phyloP scores from a whole-genome alignment of 2,797 vertebrate species.

The Sphenopsis melanotis region DNA sequence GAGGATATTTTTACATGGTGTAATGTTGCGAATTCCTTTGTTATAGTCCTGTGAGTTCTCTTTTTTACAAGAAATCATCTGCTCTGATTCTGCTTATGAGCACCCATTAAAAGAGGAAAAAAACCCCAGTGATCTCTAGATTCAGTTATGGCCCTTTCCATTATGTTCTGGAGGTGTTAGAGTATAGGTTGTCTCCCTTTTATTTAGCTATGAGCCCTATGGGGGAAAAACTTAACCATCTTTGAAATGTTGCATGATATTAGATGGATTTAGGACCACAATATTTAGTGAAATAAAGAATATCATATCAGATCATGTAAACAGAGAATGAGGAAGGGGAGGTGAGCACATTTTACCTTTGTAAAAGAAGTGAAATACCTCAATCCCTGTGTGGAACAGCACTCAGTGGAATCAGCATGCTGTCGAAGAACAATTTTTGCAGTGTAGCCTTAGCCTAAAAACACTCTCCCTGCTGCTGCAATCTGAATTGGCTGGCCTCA shows the following conservation, averaged over 20 bases:
- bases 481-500: not conserved
- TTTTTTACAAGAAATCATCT: not conserved
- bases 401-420: not conserved
- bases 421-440: constrained; percentile 21
- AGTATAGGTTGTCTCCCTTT: not conserved
- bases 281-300: not conserved
- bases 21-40: not conserved
- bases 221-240: not conserved
- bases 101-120: not conserved
- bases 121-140: fast-evolving
- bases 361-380: not conserved
- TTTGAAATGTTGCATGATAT: not conserved
- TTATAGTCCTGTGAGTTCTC: not conserved
- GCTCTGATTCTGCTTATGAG: not conserved
- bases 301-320: not conserved
- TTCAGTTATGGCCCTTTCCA: not conserved
- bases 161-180: not conserved
- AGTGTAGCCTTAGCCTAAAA: not conserved
- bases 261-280: not conserved
- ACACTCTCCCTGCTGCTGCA: not conserved
- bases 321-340: not conserved
- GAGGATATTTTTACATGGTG: not conserved
- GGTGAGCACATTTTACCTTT: not conserved
- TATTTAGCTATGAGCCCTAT: not conserved
- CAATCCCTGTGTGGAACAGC: not conserved